Percentiles rank a stretch among this genome's conserved stretches.
Conservation (phyloP, 2,113 vertebrate genomes). For the Lagenorhynchus albirostris region DNA sequence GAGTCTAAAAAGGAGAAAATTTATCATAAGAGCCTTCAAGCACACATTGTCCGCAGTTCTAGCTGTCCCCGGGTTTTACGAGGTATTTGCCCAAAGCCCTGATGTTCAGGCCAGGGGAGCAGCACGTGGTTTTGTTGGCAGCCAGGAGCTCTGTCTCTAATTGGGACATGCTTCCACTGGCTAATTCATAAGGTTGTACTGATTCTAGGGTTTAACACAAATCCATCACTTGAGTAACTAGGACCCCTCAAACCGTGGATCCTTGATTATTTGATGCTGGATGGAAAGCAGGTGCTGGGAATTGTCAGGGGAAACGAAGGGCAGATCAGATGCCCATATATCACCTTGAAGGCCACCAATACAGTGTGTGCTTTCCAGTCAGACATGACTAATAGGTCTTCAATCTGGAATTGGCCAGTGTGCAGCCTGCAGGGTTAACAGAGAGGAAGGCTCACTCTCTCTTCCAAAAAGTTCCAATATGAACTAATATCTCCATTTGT, state of each 20-base stretch:
- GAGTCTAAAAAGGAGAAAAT: constrained; percentile 6
- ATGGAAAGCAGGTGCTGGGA: background rate
- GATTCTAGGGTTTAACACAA: background rate
- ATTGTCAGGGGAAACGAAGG: background rate
- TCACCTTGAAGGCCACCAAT: constrained; percentile 14
- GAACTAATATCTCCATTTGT: background rate
- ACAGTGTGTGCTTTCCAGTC: background rate
- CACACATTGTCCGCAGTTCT: background rate
- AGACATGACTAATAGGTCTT: background rate
- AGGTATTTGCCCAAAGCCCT: constrained; percentile 16
- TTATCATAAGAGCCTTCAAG: background rate
- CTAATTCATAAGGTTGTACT: background rate
- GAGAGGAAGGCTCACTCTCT: background rate
- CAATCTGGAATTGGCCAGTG: background rate
- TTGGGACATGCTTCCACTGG: background rate
- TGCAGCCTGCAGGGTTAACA: background rate
- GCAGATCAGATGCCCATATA: background rate
- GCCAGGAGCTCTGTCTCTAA: background rate
- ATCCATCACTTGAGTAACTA: background rate
- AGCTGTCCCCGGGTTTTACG: background rate
- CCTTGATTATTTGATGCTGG: background rate
- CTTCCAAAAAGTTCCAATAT: background rate
- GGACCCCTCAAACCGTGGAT: background rate
- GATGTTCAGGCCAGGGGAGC: background rate
- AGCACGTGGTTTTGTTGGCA: background rate